Evolutionary conservation across 2,797 vertebrate species (phyloP), one percentile per base, ranked within the genome.

Genomic region (Acanthiza pusilla): DNA sequence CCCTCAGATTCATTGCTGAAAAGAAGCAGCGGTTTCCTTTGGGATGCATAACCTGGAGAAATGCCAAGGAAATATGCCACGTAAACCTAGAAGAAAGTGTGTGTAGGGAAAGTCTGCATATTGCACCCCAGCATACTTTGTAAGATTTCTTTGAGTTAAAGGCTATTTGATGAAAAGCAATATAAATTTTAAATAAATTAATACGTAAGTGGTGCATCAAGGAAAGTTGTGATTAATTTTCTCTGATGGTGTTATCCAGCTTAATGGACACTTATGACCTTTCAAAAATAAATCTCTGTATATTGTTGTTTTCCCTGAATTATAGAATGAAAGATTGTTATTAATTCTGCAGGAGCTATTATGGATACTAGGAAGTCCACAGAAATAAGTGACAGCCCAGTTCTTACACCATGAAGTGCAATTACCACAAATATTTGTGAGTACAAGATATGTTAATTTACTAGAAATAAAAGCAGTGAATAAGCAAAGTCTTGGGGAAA

Each of bases 21-120:
- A 77, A 65, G 30, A 70, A 76, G 7, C 2, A 12, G 23, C 0
- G 1, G 7, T 53, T 62, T 16, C 22, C 17, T 50, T 29, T 1
- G 1, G 15, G 22, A 20, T 2, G 3, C 32, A 66, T 30, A 61
- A 38, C 14, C 4, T 16, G 16, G 27, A 79, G 21, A 77, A 55
- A 9, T 54, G 13, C 25, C 65, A 23, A 83, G 26, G 21, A 80
- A 80, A 58, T 58, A 11, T 43, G 7, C 8, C 11, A 10, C 4
- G 10, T 48, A 71, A 91, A 85, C 10, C 9, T 27, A 51, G 29
- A 82, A 51, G 19, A 72, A 72, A 76, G 57, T 29, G 7, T n/a
- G 3, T 32, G 12, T 47, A 60, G 29, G 11, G 7, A 40, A 79
- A 76, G 71, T 34, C 12, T 67, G 12, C 15, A 43, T 34, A 34